These are phyloP conservation scores for Dunckerocampus dactyliophorus DNA, from an alignment of 2,113 vertebrate genomes.

Conservation along the genomic window DNA sequence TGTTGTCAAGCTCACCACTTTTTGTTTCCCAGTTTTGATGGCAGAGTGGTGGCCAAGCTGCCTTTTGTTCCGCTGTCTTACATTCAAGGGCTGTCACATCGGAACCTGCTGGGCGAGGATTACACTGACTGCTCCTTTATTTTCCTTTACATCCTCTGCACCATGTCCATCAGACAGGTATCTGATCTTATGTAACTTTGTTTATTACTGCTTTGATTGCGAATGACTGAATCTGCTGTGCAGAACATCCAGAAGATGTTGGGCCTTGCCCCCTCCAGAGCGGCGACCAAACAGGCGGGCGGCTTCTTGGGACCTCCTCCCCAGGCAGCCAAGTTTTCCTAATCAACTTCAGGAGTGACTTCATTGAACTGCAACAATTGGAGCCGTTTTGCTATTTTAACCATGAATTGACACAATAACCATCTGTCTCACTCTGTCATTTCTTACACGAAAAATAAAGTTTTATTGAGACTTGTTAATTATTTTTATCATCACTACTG, in stretches of 20 bases:
- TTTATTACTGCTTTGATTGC: not conserved
- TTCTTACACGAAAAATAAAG: slow-evolving; percentile 42
- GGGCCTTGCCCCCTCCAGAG: slow-evolving; percentile 92
- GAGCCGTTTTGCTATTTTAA: slow-evolving; percentile 29
- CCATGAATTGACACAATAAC: slow-evolving; percentile 16
- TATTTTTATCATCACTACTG: not conserved
- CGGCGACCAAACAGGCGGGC: slow-evolving; percentile 96
- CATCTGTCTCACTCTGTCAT: slow-evolving; percentile 14
- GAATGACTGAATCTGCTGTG: slow-evolving; percentile 4
- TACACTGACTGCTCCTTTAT: slow-evolving; percentile 98
- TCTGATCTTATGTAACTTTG: not conserved
- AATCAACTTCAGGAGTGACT: slow-evolving; percentile 14
- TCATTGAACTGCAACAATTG: not conserved
- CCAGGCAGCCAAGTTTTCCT: slow-evolving; percentile 94
- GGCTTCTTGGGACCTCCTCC: slow-evolving; percentile 96
- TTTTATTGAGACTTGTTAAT: slow-evolving; percentile 40
- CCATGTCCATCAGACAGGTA: slow-evolving; percentile 99
- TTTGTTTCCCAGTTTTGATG: slow-evolving; percentile 83
- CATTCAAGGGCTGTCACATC: slow-evolving; percentile 96
- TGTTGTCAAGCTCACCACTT: too few species aligned
- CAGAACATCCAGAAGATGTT: slow-evolving; percentile 99
- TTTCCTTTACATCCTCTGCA: slow-evolving; percentile 98
- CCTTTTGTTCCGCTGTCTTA: slow-evolving; percentile 93
- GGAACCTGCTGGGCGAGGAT: slow-evolving; percentile 94
- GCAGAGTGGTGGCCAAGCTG: slow-evolving; percentile 93